Conservation (phyloP, 2,113 vertebrate genomes). For the Nibea albiflora region DNA sequence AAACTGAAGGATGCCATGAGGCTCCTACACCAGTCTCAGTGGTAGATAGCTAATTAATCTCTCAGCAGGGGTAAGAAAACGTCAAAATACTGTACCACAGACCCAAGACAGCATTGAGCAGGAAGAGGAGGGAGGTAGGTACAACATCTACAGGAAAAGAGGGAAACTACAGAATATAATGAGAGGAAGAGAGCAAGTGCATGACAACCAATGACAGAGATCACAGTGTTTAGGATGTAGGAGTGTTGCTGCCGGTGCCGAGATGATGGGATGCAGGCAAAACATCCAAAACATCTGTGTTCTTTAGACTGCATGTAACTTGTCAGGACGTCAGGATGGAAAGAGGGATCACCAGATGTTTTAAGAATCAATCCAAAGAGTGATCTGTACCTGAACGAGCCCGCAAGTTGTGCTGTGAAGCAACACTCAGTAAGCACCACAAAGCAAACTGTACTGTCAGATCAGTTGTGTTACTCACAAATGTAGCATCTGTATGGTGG, state of each 20-base stretch:
- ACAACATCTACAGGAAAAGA: slow-evolving; percentile 30
- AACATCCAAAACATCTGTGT: neutral
- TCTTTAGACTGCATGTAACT: neutral
- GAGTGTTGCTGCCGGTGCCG: neutral
- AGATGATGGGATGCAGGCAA: slow-evolving; percentile 1
- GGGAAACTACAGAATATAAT: slow-evolving; percentile 44
- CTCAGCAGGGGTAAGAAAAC: slow-evolving; percentile 54
- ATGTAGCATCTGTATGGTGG: neutral
- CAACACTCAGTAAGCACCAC: neutral
- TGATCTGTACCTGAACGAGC: neutral
- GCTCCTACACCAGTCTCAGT: slow-evolving; percentile 51
- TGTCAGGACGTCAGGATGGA: neutral
- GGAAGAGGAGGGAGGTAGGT: slow-evolving; percentile 10
- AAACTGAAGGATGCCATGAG: slow-evolving; percentile 58
- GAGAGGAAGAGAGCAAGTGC: slow-evolving; percentile 26
- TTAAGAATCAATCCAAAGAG: neutral
- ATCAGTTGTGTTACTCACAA: neutral
- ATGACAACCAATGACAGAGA: slow-evolving; percentile 16
- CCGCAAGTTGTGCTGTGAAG: neutral
- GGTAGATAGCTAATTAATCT: slow-evolving; percentile 74
- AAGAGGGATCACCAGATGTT: neutral
- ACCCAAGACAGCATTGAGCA: slow-evolving; percentile 30
- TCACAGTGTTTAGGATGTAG: neutral
- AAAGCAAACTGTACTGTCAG: neutral
- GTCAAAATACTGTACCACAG: slow-evolving; percentile 50